Evolutionary conservation across 1,140 invertebrate genomes (phyloP).

Genomic region (Hydropsyche tenuis): DNA sequence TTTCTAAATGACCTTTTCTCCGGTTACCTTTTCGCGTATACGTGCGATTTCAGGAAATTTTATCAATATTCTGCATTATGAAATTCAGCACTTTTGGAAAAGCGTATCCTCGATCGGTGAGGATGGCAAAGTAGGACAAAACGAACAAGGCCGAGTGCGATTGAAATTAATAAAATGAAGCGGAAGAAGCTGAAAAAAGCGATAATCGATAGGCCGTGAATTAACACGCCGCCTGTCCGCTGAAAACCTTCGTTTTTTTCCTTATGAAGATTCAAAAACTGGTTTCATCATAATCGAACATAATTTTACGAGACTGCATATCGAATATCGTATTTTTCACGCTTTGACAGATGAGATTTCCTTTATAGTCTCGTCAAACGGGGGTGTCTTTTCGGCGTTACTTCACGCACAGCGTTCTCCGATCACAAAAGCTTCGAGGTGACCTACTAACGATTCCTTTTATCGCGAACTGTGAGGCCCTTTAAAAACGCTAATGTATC

Average conservation of each 20-base stretch:
- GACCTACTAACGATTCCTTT: conserved; percentile 10
- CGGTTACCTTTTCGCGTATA: too few species aligned
- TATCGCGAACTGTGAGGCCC: background rate
- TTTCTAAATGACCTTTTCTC: background rate
- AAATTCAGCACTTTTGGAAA: background rate
- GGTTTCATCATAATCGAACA: background rate
- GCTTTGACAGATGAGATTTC: background rate
- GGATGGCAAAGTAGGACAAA: too few species aligned
- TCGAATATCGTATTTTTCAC: background rate
- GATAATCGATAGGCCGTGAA: conserved; percentile 9
- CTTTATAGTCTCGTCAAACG: too few species aligned
- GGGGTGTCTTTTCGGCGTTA: too few species aligned
- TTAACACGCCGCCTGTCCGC: background rate
- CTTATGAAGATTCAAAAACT: background rate
- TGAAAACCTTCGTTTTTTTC: background rate
- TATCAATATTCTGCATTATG: too few species aligned
- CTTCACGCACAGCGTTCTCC: background rate
- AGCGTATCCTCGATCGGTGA: background rate
- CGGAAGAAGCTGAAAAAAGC: background rate
- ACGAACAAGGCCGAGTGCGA: too few species aligned
- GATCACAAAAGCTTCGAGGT: conserved; percentile 1
- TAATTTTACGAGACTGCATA: background rate
- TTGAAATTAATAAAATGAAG: background rate
- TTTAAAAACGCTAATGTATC: conserved; percentile 5
- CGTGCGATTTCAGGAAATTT: too few species aligned